Conservation (phyloP, 2,113 vertebrate species). For the Siniperca chuatsi region DNA sequence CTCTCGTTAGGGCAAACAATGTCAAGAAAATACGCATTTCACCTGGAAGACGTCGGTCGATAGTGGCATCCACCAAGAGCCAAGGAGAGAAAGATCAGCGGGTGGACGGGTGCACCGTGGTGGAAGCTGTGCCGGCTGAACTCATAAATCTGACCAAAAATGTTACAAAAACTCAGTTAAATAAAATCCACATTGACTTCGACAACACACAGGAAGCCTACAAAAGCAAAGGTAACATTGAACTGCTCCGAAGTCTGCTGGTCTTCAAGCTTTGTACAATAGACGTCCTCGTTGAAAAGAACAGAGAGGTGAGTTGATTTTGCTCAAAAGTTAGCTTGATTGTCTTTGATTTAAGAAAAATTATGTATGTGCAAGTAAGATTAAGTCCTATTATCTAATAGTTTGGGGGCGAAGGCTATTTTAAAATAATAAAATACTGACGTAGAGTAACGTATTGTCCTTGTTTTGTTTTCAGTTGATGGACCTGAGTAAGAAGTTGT, state of each 20-base stretch:
- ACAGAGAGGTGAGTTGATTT: conserved; percentile 80
- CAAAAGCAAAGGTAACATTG: conserved; percentile 84
- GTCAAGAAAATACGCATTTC: conserved; percentile 26
- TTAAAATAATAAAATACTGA: background rate
- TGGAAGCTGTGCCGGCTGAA: conserved; percentile 65
- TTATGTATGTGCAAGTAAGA: background rate
- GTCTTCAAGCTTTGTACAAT: conserved; percentile 84
- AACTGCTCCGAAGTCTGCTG: conserved; percentile 84
- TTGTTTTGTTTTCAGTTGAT: conserved; percentile 82
- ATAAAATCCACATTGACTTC: conserved; percentile 77
- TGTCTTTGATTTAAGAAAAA: no score
- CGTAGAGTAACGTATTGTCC: background rate
- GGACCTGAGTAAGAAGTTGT: conserved; percentile 81
- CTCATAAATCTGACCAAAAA: conserved; percentile 56
- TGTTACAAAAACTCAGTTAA: background rate
- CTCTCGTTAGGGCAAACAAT: conserved; percentile 40
- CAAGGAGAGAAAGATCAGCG: conserved; percentile 50
- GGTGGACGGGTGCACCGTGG: conserved; percentile 45
- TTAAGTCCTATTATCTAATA: background rate
- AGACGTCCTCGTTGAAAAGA: conserved; percentile 83
- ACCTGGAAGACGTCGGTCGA: conserved; percentile 64
- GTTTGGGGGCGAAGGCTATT: background rate
- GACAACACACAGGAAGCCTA: conserved; percentile 85
- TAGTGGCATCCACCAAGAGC: conserved; percentile 57
- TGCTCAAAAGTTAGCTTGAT: background rate